Conservation (phyloP, 2,888 invertebrate species). For the Amphipyra tragopoginis region DNA sequence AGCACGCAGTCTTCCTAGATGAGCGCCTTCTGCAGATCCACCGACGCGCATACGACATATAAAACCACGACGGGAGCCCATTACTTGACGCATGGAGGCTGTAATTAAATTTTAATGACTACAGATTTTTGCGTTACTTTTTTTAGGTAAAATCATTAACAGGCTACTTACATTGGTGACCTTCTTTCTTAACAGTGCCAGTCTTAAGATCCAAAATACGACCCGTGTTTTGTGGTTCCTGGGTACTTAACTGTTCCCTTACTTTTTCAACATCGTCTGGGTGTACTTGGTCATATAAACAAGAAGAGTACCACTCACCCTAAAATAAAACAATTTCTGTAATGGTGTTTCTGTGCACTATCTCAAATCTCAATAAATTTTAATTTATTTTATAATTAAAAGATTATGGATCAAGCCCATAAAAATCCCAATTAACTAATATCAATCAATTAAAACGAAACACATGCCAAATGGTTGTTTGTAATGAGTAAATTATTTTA, state of each 20-base stretch:
- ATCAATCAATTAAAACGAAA: too few species aligned
- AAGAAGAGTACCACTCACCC: constrained; percentile 99
- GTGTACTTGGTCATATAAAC: constrained; percentile 98
- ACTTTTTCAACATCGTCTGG: constrained; percentile 99
- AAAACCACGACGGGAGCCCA: constrained; percentile 99
- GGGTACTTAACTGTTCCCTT: constrained; percentile 98
- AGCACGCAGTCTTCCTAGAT: constrained; percentile 97
- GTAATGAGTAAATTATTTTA: too few species aligned
- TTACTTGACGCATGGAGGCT: constrained; percentile 99
- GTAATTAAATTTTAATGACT: constrained; percentile 34
- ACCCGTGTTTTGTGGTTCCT: constrained; percentile 98
- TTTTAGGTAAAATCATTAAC: neutral
- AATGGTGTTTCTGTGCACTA: too few species aligned
- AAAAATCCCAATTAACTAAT: too few species aligned
- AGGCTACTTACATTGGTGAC: constrained; percentile 96
- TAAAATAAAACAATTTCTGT: constrained; percentile 72
- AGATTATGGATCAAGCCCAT: too few species aligned
- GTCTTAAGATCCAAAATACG: constrained; percentile 99
- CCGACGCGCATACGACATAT: constrained; percentile 99
- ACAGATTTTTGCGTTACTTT: neutral
- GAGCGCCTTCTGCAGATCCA: constrained; percentile 92
- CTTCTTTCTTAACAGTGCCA: constrained; percentile 99
- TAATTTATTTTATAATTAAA: too few species aligned
- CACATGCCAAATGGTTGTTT: too few species aligned
- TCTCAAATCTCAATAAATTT: too few species aligned